Conservation (phyloP, 2,888 invertebrate species). For the Blastobasis adustella region DNA sequence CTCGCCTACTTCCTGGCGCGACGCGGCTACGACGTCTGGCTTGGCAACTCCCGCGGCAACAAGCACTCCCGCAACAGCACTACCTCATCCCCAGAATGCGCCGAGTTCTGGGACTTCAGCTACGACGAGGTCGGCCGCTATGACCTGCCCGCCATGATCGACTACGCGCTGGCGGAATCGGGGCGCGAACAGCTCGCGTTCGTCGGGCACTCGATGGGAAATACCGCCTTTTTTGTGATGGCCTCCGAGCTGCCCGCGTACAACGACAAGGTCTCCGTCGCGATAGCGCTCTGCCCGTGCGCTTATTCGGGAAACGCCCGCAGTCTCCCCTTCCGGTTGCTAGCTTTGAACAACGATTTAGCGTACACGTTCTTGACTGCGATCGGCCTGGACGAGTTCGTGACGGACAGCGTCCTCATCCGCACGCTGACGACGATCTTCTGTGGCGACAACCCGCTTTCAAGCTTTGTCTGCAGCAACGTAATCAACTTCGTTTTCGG, state of each 20-base stretch:
- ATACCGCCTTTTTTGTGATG: background rate
- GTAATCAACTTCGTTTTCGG: conserved; percentile 76
- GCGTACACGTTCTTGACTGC: background rate
- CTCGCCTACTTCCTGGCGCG: background rate
- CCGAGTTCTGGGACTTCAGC: background rate
- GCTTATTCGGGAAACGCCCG: background rate
- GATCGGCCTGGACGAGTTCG: background rate
- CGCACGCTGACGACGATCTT: conserved; percentile 48
- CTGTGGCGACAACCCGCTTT: conserved; percentile 55
- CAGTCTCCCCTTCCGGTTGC: background rate
- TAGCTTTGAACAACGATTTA: background rate
- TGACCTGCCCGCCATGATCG: background rate
- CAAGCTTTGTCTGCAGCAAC: conserved; percentile 73
- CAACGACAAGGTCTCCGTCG: background rate
- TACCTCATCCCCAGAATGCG: background rate
- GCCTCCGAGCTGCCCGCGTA: background rate
- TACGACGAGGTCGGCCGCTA: background rate
- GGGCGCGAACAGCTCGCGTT: background rate
- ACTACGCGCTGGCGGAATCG: background rate
- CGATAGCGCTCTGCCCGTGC: background rate
- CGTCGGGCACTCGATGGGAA: background rate
- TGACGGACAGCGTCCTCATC: conserved; percentile 43
- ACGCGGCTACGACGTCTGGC: background rate
- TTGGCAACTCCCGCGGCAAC: background rate
- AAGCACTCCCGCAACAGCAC: background rate